phyloP scores from a whole-genome alignment of 2,113 vertebrate species.

The Gulo gulo region DNA sequence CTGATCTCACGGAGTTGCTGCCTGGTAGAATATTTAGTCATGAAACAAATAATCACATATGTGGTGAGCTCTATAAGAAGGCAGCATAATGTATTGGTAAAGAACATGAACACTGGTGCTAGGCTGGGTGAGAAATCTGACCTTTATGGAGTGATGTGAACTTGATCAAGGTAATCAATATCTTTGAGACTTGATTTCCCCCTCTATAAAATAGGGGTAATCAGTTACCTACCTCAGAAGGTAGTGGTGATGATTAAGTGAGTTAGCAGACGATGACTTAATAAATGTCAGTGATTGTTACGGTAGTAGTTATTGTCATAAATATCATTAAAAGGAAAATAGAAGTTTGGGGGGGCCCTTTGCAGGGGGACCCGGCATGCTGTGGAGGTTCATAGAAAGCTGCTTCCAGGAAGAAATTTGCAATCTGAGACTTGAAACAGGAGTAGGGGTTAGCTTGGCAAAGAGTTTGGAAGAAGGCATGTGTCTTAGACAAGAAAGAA shows the following conservation, averaged over 20 bases:
- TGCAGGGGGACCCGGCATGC: neutral
- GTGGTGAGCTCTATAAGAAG: neutral
- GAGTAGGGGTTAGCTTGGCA: neutral
- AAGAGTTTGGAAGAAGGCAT: neutral
- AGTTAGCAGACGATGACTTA: neutral
- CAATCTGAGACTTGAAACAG: neutral
- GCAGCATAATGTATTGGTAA: neutral
- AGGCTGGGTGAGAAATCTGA: neutral
- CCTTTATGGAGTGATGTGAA: neutral
- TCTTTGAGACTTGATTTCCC: slow-evolving; percentile 14
- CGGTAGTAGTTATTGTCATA: neutral
- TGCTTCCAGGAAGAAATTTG: neutral
- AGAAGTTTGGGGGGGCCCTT: neutral
- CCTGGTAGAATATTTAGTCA: neutral
- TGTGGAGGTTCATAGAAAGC: neutral
- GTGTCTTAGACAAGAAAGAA: neutral
- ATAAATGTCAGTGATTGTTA: neutral
- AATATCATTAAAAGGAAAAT: neutral
- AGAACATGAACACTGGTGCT: neutral
- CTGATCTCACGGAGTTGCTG: neutral
- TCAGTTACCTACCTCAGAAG: neutral
- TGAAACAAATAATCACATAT: neutral
- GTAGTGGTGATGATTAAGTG: neutral
- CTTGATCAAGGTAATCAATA: neutral
- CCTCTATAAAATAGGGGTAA: neutral